Base-by-base conservation (phyloP, 2,888 invertebrate genomes). In the Chymomyza amoena region DNA sequence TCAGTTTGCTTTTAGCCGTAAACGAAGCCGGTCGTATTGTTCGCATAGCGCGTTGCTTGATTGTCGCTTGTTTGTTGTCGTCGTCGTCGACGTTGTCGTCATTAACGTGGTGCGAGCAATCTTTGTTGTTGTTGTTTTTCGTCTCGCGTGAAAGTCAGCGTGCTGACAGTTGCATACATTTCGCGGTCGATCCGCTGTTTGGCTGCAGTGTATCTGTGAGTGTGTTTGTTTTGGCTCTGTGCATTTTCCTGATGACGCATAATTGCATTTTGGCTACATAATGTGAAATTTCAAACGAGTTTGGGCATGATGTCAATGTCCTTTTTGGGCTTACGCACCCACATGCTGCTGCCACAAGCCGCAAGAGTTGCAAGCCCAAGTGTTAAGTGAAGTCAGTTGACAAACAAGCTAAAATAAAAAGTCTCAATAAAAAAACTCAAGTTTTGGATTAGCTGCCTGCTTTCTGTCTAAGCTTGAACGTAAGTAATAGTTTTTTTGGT, bases 1-100 rank as follows among this genome's bases (percentile, higher is more conserved):
- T 80, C 74, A 83, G 80, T 80, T 73, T 62, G 79, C 73, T 75
- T 80, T 81, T 64, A 70, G 78, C 73, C 80, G 81, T 66, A 75
- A 74, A 73, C 73, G 77, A 88, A 82, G 87, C 88, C 87, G 84
- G 84, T 84, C 66, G 77, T 81, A 9, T 32, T 32, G 1, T 32
- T 32, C 32, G 32, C 9, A 1, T 32, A 9, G 6, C 9, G 32
- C 10, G 20, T 45, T 4, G 7, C n/a, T 25, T 32, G 59, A 25
- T 28, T 25, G 32, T 25, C 16, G 39, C 18, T 20, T 18, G 9
- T 20, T 28, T 59, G 16, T 59, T 25, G 59, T 10, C 32, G 6
- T 57, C 28, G 57, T 45, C 32, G 4, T 57, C 20, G 57, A 16
- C 59, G 67, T 32, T 61, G 65, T 9, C 32, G 63, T 45, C 52